Evolutionary conservation across 2,797 vertebrate species (phyloP).

Genomic region (Heterohyrax brucei): DNA sequence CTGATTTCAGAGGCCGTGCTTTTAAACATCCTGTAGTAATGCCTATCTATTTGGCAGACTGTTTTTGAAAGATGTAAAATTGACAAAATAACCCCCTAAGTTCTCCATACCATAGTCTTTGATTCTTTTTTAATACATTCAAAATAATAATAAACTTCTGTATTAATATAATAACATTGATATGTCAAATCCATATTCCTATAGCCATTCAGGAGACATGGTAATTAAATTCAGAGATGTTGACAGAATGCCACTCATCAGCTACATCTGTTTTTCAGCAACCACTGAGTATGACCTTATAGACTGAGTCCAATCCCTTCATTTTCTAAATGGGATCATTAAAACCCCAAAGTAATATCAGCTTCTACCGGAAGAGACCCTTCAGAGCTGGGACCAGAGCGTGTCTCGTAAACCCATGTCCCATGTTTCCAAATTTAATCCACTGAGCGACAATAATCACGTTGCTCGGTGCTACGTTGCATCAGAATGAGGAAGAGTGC

Average conservation of each 20-base stretch:
- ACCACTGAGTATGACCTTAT: too few species aligned
- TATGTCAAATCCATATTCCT: not conserved
- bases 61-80: conserved; percentile 20
- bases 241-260: not conserved
- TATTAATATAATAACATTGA: not conserved
- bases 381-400: not conserved
- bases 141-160: conserved; percentile 9
- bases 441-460: not conserved
- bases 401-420: not conserved
- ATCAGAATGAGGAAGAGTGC: not conserved
- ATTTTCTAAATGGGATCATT: conserved; percentile 12
- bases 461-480: not conserved
- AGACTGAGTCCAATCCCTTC: not conserved
- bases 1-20: not conserved
- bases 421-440: not conserved
- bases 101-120: not conserved
- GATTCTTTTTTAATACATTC: not conserved
- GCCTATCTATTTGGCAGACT: not conserved
- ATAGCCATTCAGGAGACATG: not conserved
- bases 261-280: not conserved
- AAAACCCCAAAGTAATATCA: conserved; percentile 15
- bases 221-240: not conserved
- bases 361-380: not conserved
- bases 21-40: not conserved
- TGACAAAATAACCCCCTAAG: conserved; percentile 43